Conservation (phyloP, 2,797 vertebrate genomes). For the Macrochelys suwanniensis region DNA sequence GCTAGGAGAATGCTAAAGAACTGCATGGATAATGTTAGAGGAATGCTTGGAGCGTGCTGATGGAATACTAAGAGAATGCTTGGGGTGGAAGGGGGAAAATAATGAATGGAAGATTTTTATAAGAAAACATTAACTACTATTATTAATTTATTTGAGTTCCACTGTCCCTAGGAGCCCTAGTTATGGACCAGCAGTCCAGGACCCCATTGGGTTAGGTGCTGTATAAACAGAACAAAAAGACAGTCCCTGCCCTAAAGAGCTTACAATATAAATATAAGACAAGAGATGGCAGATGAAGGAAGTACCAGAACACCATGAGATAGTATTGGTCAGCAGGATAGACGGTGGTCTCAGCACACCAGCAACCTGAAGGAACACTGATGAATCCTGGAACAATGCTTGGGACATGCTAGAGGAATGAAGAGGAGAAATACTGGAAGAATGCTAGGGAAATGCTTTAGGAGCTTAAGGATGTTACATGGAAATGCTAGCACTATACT, state of each 20-base stretch:
- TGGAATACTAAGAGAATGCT: neutral
- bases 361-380: neutral
- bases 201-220: neutral
- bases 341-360: neutral
- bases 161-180: neutral
- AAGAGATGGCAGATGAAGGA: neutral
- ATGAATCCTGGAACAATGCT: neutral
- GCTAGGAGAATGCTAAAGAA: neutral
- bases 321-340: neutral
- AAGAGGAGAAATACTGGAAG: constrained; percentile 29
- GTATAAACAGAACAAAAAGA: neutral
- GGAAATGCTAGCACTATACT: neutral
- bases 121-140: neutral
- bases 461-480: neutral
- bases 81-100: neutral
- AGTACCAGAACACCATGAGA: no score
- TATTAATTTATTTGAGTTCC: neutral
- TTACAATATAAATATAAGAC: neutral
- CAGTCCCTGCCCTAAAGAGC: neutral
- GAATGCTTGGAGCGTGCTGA: neutral
- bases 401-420: neutral
- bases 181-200: neutral
- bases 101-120: neutral
- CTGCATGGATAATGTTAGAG: neutral
- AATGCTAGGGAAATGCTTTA: constrained; percentile 7